Evolutionary conservation across 2,797 vertebrate genomes (phyloP), one percentile per base, ranked within the genome.

Genomic region (Pseudochirops cupreus): DNA sequence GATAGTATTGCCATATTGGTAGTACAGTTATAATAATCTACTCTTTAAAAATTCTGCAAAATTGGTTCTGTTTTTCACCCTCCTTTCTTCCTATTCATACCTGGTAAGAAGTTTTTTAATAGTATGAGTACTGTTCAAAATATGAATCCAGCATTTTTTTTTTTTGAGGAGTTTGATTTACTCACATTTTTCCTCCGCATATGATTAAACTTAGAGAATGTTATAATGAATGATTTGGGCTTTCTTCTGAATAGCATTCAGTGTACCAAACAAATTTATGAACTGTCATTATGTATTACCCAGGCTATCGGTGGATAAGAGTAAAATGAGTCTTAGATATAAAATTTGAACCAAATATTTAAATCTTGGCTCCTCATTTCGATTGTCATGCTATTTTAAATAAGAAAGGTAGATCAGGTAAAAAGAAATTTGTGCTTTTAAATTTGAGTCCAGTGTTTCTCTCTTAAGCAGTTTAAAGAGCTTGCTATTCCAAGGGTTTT

Each of bases 401-500:
- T 56, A 93, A 62, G 28, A 90, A 89, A 39, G 12, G 94, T 94
- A 94, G 53, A 91, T 52, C 94, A 94, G 39, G 1, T 92, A 92
- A 93, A 96, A 58, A 91, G 92, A 97, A 96, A 95, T 87, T 52
- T 91, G 58, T 21, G 58, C 62, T 95, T n/a, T 95, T 93, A 95
- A 56, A 2, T 95, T 26, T 95, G 94, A 93, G 57, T 93, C 94
- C 91, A 94, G 59, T 74, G 67, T 74, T 74, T 74, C n/a, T 74
- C n/a, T 74, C n/a, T 74, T n/a, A 74, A 39, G 67, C 16, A 74
- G 9, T 74, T 74, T 74, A 39, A 7, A n/a, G 33, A n/a, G 14
- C 14, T 67, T n/a, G 13, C 3, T 67, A n/a, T 67, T 67, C 59
- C 59, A n/a, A n/a, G 59, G 28, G 90, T 67, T 50, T 53, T 26